Percentiles rank a stretch among this genome's conserved stretches.
These are phyloP conservation scores for Aethes cnicana DNA, from an alignment of 2,888 invertebrate genomes.

Conservation along the genomic window DNA sequence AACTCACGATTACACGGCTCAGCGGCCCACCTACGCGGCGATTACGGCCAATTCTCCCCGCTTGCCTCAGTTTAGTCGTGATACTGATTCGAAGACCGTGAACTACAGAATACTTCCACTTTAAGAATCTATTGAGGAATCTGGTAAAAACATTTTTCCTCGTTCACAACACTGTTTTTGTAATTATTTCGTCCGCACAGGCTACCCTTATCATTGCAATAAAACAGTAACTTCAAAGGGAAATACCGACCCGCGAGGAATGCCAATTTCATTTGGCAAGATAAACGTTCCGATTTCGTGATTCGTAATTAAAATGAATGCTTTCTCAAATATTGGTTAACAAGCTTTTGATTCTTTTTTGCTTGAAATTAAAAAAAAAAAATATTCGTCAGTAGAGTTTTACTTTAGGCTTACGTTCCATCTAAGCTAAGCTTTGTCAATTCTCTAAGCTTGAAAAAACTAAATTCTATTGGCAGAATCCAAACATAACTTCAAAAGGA, in stretches of 20 bases:
- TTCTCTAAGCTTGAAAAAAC: too few relatives aligned
- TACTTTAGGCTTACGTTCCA: too few relatives aligned
- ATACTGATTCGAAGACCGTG: constrained; percentile 8
- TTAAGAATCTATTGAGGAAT: neutral
- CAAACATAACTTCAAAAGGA: too few relatives aligned
- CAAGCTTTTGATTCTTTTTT: neutral
- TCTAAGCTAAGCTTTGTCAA: too few relatives aligned
- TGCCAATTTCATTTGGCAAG: constrained; percentile 53
- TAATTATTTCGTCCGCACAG: constrained; percentile 37
- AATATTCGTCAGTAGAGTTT: too few relatives aligned
- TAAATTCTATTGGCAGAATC: too few relatives aligned
- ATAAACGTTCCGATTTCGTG: constrained; percentile 23
- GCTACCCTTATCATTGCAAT: constrained; percentile 44
- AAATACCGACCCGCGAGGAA: constrained; percentile 46
- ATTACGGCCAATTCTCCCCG: constrained; percentile 51
- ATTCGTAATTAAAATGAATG: constrained; percentile 23
- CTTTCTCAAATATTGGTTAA: constrained; percentile 10
- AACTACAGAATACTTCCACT: neutral
- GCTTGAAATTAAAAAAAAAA: too few relatives aligned
- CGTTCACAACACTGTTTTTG: constrained; percentile 3
- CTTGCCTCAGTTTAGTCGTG: constrained; percentile 17
- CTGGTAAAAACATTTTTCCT: neutral
- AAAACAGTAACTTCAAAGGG: constrained; percentile 49
- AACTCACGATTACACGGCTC: neutral
- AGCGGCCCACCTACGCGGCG: constrained; percentile 53